Conservation (phyloP, 2,888 invertebrate species). For the Sylvicola cinctus region DNA sequence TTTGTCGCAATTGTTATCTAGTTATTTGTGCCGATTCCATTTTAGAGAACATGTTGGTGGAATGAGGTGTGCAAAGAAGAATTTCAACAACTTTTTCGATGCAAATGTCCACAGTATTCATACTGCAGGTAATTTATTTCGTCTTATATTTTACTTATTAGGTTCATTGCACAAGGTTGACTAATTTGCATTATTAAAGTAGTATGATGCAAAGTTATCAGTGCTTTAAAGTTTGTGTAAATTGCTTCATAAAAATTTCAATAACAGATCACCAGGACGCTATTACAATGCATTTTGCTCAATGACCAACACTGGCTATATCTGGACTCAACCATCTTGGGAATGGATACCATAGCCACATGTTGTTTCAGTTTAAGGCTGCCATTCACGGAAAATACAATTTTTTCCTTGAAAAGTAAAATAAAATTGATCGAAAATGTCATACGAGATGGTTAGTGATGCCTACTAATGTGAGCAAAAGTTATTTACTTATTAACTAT, state of each 20-base stretch:
- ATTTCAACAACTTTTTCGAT: conserved; percentile 68
- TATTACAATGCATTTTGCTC: conserved; percentile 83
- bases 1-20: conserved; percentile 1
- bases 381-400: too few species aligned
- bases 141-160: too few species aligned
- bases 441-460: too few species aligned
- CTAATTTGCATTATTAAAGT: neutral
- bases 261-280: conserved; percentile 45
- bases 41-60: conserved; percentile 80
- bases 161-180: too few species aligned
- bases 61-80: conserved; percentile 86
- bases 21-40: neutral
- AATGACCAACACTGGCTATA: conserved; percentile 77
- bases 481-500: too few species aligned
- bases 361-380: too few species aligned
- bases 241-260: neutral
- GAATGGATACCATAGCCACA: conserved; percentile 14
- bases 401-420: too few species aligned
- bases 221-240: neutral
- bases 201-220: neutral
- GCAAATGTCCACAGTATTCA: conserved; percentile 75
- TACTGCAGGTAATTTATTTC: conserved; percentile 38
- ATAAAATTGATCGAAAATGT: too few species aligned
- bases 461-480: too few species aligned
- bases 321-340: conserved; percentile 62